Evolutionary conservation across 2,113 vertebrate genomes (phyloP).

Genomic region (Nansenia antarctica): DNA sequence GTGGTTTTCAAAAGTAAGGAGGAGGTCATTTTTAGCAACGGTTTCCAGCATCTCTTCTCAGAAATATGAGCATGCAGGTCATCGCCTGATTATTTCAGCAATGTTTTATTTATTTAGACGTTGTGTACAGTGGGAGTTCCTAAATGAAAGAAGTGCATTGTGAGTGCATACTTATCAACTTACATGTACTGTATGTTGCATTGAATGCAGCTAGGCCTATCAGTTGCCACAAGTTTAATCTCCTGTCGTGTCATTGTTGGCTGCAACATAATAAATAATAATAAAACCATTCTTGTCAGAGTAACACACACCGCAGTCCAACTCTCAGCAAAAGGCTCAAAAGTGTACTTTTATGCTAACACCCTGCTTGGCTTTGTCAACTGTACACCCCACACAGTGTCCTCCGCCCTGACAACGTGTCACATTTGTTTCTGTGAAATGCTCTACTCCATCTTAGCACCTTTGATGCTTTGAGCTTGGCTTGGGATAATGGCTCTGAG

Average conservation of each 20-base stretch:
- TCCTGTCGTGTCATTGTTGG: no score
- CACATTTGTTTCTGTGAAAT: slow-evolving; percentile 4
- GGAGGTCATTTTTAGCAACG: neutral
- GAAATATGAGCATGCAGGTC: neutral
- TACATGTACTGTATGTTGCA: neutral
- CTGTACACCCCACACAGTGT: neutral
- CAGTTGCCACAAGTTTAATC: no score
- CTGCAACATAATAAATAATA: neutral
- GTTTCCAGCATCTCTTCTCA: neutral
- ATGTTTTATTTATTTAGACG: neutral
- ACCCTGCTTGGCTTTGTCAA: slow-evolving; percentile 1
- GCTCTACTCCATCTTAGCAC: neutral
- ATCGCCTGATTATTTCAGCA: neutral
- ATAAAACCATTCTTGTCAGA: neutral
- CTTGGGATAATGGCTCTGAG: neutral
- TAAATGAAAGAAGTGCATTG: neutral
- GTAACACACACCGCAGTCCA: neutral
- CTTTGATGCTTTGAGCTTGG: slow-evolving; percentile 10
- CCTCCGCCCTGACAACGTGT: slow-evolving; percentile 6
- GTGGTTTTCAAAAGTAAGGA: no score
- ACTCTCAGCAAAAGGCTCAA: neutral
- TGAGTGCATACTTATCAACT: neutral
- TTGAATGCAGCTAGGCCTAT: neutral
- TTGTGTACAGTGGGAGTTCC: slow-evolving; percentile 12
- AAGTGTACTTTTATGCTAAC: slow-evolving; percentile 17